Evolutionary conservation across 2,113 vertebrate genomes (phyloP).

Genomic region (Phoxinus phoxinus): DNA sequence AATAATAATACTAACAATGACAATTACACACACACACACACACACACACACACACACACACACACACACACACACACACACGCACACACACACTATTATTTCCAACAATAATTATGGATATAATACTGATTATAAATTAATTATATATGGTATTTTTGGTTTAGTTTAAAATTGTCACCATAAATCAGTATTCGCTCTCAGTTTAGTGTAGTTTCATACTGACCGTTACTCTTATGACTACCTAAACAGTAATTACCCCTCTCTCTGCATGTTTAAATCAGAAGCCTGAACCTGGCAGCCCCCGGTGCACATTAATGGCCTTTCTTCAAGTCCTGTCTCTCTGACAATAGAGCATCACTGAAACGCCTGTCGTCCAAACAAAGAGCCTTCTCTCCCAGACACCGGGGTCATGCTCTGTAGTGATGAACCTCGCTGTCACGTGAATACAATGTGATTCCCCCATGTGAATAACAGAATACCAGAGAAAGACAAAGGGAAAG

Average conservation of each 20-base stretch:
- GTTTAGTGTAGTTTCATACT: conserved; percentile 41
- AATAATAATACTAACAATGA: conserved; percentile 14
- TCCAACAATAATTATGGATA: no score
- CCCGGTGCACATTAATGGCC: conserved; percentile 39
- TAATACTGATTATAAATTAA: neutral
- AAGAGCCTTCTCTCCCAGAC: conserved; percentile 52
- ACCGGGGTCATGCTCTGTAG: conserved; percentile 42
- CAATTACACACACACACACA: neutral
- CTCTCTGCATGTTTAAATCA: conserved; percentile 32
- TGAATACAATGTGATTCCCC: conserved; percentile 47
- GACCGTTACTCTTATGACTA: conserved; percentile 20
- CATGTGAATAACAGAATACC: conserved; percentile 40
- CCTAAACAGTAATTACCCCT: conserved; percentile 26
- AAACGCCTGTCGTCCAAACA: conserved; percentile 38
- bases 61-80: neutral
- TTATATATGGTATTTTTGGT: neutral
- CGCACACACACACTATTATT: no score
- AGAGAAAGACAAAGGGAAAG: conserved; percentile 42
- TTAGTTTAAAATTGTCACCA: neutral
- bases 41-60: neutral
- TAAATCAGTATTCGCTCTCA: neutral
- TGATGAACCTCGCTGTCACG: conserved; percentile 45
- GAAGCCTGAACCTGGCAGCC: conserved; percentile 30
- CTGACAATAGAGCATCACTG: conserved; percentile 48
- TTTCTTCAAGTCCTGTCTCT: conserved; percentile 47